Base-by-base conservation (phyloP, 2,797 vertebrate genomes). In the Sarcophilus harrisii region DNA sequence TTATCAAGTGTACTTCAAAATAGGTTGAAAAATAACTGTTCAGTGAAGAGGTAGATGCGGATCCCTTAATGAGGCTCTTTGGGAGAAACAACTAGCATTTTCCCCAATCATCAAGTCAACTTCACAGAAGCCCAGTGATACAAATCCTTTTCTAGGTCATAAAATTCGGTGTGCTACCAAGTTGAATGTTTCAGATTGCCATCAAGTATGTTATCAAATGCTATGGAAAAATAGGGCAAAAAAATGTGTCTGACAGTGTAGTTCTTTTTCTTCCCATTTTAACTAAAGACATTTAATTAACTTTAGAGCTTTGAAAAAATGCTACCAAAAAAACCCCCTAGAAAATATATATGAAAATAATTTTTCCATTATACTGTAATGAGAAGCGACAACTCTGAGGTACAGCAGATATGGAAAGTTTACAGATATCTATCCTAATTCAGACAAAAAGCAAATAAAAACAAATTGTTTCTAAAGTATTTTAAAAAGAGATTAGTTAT, bases 1-100 rank as follows among this genome's bases (percentile, higher is more conserved):
- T 94, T 95, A 73, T 10, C 30, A 66, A 93, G 58, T 32, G 10
- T 28, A 93, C n/a, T 93, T 90, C 89, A 95, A 59, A 57, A 52
- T 92, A 57, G 90, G 21, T 55, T 90, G n/a, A 92, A 92, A 92
- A 52, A 21, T 4, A 3, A 52, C 57, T 24, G 0, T 92, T 93
- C 16, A 81, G 5, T 32, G 89, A 30, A 30, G 52, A 93, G 62
- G 30, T 21, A 66, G 12, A 0, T 59, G 29, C 32, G 5, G 16
- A 10, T 1, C 38, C 38, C 90, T 52, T 49, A 57, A 32, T 87
- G 38, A 32, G 12, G 27, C 0, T 45, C 24, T 49, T 28, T 45
- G 12, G 5, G 24, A 55, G 30, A 13, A 52, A 2, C 16, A 66
- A 32, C 30, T 32, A 57, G 14, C 0, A 16, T 62, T 93, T 93